Conservation (phyloP, 2,797 vertebrate genomes). For the Arremon aurantiirostris region DNA sequence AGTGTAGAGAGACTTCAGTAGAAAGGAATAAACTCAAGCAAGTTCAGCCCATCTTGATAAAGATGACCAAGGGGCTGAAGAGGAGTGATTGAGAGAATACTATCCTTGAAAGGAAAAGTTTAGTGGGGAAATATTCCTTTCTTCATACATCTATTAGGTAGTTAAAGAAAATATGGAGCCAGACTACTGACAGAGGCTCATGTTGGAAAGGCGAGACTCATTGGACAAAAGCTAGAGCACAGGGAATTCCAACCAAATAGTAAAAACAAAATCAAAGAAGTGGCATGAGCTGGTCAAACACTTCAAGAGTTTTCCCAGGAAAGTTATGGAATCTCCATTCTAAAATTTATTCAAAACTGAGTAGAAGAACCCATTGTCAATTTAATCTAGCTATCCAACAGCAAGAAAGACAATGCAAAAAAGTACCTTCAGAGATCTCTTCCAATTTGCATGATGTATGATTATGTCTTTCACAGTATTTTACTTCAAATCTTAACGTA, state of each 20-base stretch:
- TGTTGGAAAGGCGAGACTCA: neutral
- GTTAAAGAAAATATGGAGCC: neutral
- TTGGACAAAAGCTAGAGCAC: neutral
- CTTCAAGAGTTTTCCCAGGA: neutral
- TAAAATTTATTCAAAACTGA: neutral
- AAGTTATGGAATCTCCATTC: neutral
- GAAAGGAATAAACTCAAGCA: neutral
- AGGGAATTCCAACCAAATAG: neutral
- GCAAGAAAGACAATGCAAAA: neutral
- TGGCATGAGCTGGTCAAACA: neutral
- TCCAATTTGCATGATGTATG: neutral
- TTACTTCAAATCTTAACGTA: neutral
- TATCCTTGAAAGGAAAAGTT: neutral
- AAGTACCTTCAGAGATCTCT: neutral
- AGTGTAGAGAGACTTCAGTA: neutral
- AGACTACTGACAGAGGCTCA: neutral
- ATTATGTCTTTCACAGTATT: neutral
- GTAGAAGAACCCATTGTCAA: neutral
- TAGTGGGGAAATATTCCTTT: neutral
- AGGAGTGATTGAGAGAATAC: neutral
- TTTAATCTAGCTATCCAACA: neutral
- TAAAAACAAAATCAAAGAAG: neutral
- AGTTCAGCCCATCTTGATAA: neutral
- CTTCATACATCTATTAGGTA: neutral
- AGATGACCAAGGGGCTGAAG: neutral